These are phyloP conservation scores for Cyclophora albipunctata DNA, from an alignment of 2,888 invertebrate genomes.

Conservation along the genomic window DNA sequence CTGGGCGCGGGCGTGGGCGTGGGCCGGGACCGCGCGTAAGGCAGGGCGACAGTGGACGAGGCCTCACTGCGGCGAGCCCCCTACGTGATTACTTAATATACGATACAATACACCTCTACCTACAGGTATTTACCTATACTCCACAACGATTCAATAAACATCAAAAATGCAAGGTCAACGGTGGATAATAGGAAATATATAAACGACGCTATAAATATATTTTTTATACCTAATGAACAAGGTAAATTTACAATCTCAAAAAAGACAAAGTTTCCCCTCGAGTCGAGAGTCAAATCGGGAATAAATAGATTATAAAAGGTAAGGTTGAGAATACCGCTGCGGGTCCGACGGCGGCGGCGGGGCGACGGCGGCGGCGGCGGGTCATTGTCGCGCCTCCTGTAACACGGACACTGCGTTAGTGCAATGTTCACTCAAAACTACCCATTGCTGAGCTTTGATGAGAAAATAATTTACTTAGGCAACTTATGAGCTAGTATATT, in stretches of 20 bases:
- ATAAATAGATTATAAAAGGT: constrained; percentile 52
- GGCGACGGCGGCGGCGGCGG: constrained; percentile 21
- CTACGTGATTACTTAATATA: neutral
- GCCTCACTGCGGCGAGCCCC: no score
- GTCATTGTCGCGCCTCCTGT: constrained; percentile 19
- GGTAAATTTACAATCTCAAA: constrained; percentile 71
- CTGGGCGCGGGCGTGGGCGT: neutral
- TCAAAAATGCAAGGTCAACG: constrained; percentile 65
- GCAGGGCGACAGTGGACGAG: neutral
- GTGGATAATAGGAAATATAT: constrained; percentile 61
- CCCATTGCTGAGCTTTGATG: no score
- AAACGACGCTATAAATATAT: constrained; percentile 63
- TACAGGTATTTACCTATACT: constrained; percentile 36
- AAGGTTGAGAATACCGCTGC: constrained; percentile 19
- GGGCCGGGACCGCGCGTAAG: neutral
- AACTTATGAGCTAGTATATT: no score
- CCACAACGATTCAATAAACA: constrained; percentile 58
- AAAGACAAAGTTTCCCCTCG: constrained; percentile 60
- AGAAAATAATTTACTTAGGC: no score
- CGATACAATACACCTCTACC: constrained; percentile 8
- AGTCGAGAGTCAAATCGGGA: constrained; percentile 44
- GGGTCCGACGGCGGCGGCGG: constrained; percentile 14
- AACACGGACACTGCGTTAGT: neutral
- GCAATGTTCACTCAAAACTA: neutral
- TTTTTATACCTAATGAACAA: constrained; percentile 51